These are phyloP conservation scores for Megalops atlanticus DNA, from an alignment of 2,113 vertebrate genomes.

Conservation along the genomic window DNA sequence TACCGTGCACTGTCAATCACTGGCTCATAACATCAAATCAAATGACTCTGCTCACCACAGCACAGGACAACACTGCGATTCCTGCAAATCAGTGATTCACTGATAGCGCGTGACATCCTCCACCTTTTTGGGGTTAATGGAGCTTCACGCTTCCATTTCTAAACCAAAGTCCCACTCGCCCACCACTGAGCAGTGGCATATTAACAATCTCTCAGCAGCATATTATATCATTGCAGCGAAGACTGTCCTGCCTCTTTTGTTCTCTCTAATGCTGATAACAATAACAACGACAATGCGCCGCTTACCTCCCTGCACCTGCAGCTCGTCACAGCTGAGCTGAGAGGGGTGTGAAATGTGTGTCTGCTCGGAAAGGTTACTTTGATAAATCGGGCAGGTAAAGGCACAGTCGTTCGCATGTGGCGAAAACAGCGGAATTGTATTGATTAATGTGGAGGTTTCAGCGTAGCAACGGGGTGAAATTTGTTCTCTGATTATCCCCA, in stretches of 20 bases:
- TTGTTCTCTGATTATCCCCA: not conserved
- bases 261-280: not conserved
- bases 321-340: not conserved
- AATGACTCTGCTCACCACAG: no score
- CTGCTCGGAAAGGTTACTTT: not conserved
- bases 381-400: not conserved
- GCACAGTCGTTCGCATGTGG: not conserved
- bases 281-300: not conserved
- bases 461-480: not conserved
- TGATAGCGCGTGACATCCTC: no score
- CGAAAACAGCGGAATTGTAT: not conserved
- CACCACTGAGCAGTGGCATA: not conserved
- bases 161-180: not conserved
- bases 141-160: not conserved
- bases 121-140: no score
- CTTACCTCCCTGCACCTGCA: not conserved
- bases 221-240: not conserved
- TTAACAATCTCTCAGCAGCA: no score
- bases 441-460: not conserved
- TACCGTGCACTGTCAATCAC: no score
- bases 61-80: no score
- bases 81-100: no score
- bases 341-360: not conserved
- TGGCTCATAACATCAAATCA: no score
- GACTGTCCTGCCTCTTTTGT: not conserved